A percentile compares a stretch with the other conserved stretches of the same genome.
Conservation (phyloP, 2,888 invertebrate genomes). For the Thereva unica region DNA sequence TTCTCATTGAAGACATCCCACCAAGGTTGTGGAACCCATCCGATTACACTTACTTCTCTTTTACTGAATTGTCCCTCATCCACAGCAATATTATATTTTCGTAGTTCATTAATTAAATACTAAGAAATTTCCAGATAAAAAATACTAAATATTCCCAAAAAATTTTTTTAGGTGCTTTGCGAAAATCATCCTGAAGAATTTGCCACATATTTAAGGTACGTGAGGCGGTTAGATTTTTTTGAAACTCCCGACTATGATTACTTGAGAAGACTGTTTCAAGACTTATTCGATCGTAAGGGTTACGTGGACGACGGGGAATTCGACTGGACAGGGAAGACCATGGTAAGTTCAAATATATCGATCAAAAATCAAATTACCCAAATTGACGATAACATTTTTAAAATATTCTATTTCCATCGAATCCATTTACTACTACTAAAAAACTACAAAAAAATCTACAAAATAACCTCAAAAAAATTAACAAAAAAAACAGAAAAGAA, state of each 20-base stretch:
- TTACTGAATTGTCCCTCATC: no score
- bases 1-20: no score
- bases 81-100: no score
- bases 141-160: background rate
- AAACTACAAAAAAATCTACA: background rate
- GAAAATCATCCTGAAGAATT: conserved; percentile 93
- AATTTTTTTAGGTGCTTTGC: conserved; percentile 66
- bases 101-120: no score
- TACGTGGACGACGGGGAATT: conserved; percentile 90
- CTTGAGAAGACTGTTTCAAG: conserved; percentile 92
- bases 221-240: conserved; percentile 96
- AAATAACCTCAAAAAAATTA: no score
- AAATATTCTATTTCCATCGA: conserved; percentile 4
- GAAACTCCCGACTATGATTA: conserved; percentile 99
- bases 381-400: no score
- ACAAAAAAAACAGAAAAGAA: background rate
- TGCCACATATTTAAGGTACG: conserved; percentile 97
- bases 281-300: conserved; percentile 85
- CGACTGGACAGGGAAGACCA: conserved; percentile 91
- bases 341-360: conserved; percentile 58
- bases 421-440: conserved; percentile 2
- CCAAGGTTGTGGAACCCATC: no score
- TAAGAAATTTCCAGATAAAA: no score
- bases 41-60: no score
- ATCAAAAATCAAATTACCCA: background rate